Evolutionary conservation across 2,797 vertebrate genomes (phyloP), one percentile per base, ranked within the genome.

Genomic region (Myotis daubentonii): DNA sequence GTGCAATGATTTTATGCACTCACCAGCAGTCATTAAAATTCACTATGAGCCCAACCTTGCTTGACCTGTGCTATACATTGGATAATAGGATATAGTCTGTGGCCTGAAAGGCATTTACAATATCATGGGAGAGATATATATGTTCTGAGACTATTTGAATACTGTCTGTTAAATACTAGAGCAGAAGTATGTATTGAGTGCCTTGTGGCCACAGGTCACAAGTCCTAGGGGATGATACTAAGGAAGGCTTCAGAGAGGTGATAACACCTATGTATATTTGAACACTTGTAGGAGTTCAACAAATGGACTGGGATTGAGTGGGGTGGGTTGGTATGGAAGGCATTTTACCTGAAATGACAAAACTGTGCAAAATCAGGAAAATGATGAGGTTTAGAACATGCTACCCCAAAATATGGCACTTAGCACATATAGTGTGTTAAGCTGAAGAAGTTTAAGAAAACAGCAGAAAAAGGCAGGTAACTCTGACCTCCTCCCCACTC

Each of bases 11-110:
- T 93, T 51, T 65, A 82, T 66, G 55, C 65, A 91, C 47, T 94
- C 44, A 82, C 36, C 84, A 72, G n/a, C 19, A 83, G n/a, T 82
- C 88, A 82, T 80, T 86, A 79, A 87, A 92, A 92, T 84, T 19
- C 68, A 84, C 13, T 55, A 0, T 57, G 30, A 65, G 65, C 11
- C 47, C 60, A 90, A 55, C 47, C 33, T 88, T 47, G 62, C 44
- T 74, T 95, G 30, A 70, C 20, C 62, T 91, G 36, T 62, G 36
- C n/a, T 92, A 80, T 80, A 60, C 33, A n/a, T 5, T 28, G 17
- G 76, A 5, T 53, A 74, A 80, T 41, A 57, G 15, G 25, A 41
- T 91, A 41, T 30, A 82, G 20, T 80, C 8, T 51, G 36, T 74
- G 23, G 30, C 4, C 8, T 89, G 41, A 65, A 89, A 87, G 53